These are phyloP conservation scores for Ailuropoda melanoleuca DNA, from an alignment of 2,113 vertebrate species.

Conservation along the genomic window DNA sequence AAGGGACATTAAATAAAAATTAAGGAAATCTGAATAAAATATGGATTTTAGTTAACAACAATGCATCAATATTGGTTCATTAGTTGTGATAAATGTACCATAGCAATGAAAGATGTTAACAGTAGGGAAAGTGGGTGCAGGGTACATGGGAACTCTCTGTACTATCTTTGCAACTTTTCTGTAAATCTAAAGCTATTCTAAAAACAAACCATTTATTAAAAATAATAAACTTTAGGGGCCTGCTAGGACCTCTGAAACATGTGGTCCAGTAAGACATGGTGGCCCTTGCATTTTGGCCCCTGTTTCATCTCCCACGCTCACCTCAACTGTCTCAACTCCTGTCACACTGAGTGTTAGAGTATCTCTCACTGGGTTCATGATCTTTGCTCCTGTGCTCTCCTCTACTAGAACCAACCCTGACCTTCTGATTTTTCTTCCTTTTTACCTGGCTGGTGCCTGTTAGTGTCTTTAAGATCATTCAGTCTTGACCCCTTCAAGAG, in stretches of 20 bases:
- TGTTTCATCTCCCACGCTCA: background rate
- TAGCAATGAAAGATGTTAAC: background rate
- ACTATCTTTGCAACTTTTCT: background rate
- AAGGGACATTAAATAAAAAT: background rate
- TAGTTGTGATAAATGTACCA: background rate
- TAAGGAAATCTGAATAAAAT: background rate
- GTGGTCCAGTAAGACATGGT: background rate
- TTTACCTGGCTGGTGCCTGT: background rate
- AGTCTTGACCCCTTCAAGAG: background rate
- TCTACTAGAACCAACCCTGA: background rate
- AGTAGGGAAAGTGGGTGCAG: background rate
- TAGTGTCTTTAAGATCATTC: background rate
- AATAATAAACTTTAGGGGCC: background rate
- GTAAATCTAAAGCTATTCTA: background rate
- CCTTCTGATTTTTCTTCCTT: background rate
- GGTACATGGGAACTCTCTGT: background rate
- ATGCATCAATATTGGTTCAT: background rate
- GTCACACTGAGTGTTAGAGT: accelerated
- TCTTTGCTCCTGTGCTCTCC: background rate
- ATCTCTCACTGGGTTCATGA: too few species aligned
- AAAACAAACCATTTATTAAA: background rate
- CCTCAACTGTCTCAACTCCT: background rate
- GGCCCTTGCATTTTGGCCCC: too few species aligned
- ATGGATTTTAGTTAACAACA: background rate
- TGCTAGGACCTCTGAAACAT: background rate